Base-by-base conservation (phyloP, 92 coral and sea anemone genomes). In the Anthopleura xanthogrammica region DNA sequence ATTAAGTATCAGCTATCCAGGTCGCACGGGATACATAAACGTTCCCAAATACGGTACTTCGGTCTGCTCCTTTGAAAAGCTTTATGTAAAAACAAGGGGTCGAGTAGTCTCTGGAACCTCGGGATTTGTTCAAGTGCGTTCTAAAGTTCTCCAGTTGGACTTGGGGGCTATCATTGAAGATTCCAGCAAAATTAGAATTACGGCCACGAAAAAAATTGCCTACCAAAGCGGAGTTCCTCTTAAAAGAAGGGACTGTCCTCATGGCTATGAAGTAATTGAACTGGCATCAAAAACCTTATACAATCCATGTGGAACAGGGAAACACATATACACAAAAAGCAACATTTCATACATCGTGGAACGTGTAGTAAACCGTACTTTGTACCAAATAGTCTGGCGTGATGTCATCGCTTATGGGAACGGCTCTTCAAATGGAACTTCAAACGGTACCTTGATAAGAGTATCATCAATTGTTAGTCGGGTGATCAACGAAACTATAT, bases 251-350 rank as follows among this genome's bases (percentile, higher is more conserved):
- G 92, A 88, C 72, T 96, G 99, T 84, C 99, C 99, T 39, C 92
- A 96, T 83, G 98, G 98, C 22, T 91, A 91, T 83, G 90, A 93
- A 87, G 82, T 87, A 20, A 84, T 94, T 52, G 92, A 82, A 20
- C 12, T 79, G 2, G 95, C 95, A n/a, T 96, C 99, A 3, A 87
- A 93, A 12, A 90, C 88, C 17, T 81, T 87, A 29, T 94, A 92
- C 64, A 92, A 96, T 86, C 99, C 99, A 65, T 96, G 99, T 80
- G 99, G 93, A 41, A 92, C 89, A 23, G 99, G 99, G 11, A 77
- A 72, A 71, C 91, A 93, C 73, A 80, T 93, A 17, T 94, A 86
- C 85, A 64, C 83, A 40, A 93, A 91, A 80, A 81, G 88, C 3
- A 91, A 89, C 85, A 85, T 86, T 71, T 89, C 97, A 4, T 93